A percentile compares a stretch with the other conserved stretches of the same genome.
Conservation (phyloP, 2,888 invertebrate genomes). For the Rotaria magnacalcarata region DNA sequence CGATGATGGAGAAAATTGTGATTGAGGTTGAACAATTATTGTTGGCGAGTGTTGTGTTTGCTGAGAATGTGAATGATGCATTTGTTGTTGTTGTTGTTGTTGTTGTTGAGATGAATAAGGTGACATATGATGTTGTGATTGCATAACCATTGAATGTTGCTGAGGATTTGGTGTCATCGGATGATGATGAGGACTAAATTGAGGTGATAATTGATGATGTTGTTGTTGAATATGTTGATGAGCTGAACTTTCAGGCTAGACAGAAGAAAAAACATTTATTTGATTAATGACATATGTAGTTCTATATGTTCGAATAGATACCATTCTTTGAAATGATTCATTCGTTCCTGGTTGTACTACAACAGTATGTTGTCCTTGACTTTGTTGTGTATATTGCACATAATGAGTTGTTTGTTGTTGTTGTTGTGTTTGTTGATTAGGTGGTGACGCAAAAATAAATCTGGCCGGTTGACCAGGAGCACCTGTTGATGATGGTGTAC, state of each 20-base stretch:
- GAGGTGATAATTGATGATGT: not conserved
- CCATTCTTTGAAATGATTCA: constrained; percentile 2
- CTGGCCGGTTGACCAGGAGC: not conserved
- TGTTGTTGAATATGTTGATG: constrained; percentile 16
- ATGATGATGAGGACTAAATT: constrained; percentile 13
- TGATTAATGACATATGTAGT: not conserved
- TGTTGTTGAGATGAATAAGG: constrained; percentile 28
- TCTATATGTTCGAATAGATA: not conserved
- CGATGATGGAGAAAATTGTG: constrained; percentile 36
- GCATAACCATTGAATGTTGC: constrained; percentile 2
- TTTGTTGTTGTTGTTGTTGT: not conserved
- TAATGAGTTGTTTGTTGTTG: not conserved
- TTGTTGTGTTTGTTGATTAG: not conserved
- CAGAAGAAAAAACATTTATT: not conserved
- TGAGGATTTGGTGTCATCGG: constrained; percentile 23
- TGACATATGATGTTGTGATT: not conserved
- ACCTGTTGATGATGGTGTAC: not conserved
- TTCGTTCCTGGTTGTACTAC: not conserved
- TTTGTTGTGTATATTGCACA: constrained; percentile 7
- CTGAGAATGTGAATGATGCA: not conserved
- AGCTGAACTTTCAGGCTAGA: not conserved
- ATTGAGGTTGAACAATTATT: not conserved
- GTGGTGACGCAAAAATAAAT: constrained; percentile 12
- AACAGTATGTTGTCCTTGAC: constrained; percentile 5
- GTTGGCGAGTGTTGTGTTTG: not conserved